Percentiles rank a stretch among this genome's conserved stretches.
Conservation (phyloP, 2,113 vertebrate genomes). For the Pimephales promelas region DNA sequence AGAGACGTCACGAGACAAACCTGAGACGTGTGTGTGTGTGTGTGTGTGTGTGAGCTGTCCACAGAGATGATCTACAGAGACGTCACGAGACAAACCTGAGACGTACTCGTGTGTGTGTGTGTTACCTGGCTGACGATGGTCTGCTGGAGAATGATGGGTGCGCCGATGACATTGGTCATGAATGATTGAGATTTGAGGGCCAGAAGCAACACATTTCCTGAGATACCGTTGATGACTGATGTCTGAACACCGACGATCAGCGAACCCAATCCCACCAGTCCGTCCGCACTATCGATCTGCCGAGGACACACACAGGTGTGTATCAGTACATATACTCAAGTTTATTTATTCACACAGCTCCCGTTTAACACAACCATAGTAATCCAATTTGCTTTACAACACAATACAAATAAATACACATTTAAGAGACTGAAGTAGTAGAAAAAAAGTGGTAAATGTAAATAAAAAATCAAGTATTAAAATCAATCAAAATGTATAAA, state of each 20-base stretch:
- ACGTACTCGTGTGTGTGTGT: background rate
- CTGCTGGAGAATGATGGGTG: constrained; percentile 59
- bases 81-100: background rate
- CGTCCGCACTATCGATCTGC: constrained; percentile 53
- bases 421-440: too few relatives aligned
- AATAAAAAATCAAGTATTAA: too few relatives aligned
- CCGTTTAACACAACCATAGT: too few relatives aligned
- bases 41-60: constrained; percentile 29
- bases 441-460: too few relatives aligned
- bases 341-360: too few relatives aligned
- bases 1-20: background rate
- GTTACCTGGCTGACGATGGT: constrained; percentile 68
- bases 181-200: constrained; percentile 54
- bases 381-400: too few relatives aligned
- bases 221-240: constrained; percentile 33
- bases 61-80: constrained; percentile 64
- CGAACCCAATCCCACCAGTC: constrained; percentile 64
- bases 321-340: background rate
- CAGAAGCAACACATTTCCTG: constrained; percentile 34
- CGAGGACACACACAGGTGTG: background rate
- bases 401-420: too few relatives aligned
- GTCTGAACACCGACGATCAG: constrained; percentile 67
- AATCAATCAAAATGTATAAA: too few relatives aligned
- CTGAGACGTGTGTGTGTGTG: background rate
- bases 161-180: constrained; percentile 47